Percentiles rank a stretch among this genome's conserved stretches.
These are phyloP conservation scores for Limnephilus rhombicus DNA, from an alignment of 2,888 invertebrate species.

Conservation along the genomic window DNA sequence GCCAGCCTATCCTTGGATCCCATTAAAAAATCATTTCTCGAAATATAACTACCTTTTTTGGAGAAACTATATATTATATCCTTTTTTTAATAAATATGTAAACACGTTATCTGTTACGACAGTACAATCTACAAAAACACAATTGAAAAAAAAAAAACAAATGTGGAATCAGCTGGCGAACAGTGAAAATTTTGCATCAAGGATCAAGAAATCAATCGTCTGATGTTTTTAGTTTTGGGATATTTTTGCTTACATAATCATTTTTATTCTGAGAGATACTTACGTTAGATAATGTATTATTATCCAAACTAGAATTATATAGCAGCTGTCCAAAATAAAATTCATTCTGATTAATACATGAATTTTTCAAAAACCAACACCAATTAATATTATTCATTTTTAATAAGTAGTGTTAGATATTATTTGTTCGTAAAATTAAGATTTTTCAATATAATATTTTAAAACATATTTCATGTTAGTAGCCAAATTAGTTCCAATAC, in stretches of 20 bases:
- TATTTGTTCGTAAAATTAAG: not conserved
- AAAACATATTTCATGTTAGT: not conserved
- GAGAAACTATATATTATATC: no score
- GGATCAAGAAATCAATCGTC: no score
- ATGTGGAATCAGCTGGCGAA: no score
- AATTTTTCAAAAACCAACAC: not conserved
- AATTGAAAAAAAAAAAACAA: no score
- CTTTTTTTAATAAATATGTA: no score
- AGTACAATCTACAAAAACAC: no score
- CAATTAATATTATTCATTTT: not conserved
- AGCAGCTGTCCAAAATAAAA: constrained; percentile 56
- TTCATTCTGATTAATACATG: not conserved
- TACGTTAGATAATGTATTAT: constrained; percentile 66
- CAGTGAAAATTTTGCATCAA: no score
- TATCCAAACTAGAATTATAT: constrained; percentile 61
- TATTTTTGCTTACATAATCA: not conserved
- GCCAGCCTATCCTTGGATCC: no score
- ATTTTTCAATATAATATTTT: not conserved
- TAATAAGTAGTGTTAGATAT: not conserved
- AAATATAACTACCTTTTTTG: no score
- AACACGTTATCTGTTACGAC: no score
- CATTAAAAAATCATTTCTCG: no score
- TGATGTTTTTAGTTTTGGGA: no score
- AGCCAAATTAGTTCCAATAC: constrained; percentile 15
- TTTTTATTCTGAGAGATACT: constrained; percentile 50